A percentile compares a stretch with the other conserved stretches of the same genome.
Conservation (phyloP, 1,140 invertebrate species). For the Andricus grossulariae region DNA sequence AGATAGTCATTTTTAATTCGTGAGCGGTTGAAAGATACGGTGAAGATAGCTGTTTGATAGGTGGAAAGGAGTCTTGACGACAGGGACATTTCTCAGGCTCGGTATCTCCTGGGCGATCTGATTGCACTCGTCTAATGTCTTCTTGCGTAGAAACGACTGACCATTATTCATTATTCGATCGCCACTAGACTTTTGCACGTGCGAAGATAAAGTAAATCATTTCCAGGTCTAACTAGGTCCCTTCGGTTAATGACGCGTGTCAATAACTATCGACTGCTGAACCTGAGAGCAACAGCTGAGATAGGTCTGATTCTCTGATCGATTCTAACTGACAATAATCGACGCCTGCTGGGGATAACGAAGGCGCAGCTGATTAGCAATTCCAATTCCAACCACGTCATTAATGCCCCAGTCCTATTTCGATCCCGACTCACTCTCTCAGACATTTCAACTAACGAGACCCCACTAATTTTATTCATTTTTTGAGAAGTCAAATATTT, state of each 20-base stretch:
- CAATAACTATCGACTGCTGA: neutral
- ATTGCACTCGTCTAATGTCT: neutral
- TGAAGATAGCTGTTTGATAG: too few relatives aligned
- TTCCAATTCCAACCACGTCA: slow-evolving; percentile 5
- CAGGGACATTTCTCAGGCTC: neutral
- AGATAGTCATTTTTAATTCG: too few relatives aligned
- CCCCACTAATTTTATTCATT: too few relatives aligned
- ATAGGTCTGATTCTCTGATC: neutral
- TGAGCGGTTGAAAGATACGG: too few relatives aligned
- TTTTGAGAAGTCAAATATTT: too few relatives aligned
- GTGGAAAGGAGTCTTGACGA: neutral
- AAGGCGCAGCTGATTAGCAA: slow-evolving; percentile 12
- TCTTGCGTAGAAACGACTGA: neutral
- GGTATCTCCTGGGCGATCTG: neutral
- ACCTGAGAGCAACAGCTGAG: neutral
- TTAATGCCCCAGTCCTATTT: neutral
- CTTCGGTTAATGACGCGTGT: neutral
- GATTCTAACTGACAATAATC: slow-evolving; percentile 3
- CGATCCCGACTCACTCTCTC: neutral
- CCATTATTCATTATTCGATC: slow-evolving; percentile 2
- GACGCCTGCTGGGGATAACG: neutral
- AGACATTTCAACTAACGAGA: neutral
- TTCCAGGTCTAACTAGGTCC: neutral
- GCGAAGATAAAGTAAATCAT: neutral
- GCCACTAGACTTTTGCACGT: neutral